These are phyloP conservation scores for Drosophila watanabei DNA, from an alignment of 1,140 invertebrate genomes.

Conservation along the genomic window DNA sequence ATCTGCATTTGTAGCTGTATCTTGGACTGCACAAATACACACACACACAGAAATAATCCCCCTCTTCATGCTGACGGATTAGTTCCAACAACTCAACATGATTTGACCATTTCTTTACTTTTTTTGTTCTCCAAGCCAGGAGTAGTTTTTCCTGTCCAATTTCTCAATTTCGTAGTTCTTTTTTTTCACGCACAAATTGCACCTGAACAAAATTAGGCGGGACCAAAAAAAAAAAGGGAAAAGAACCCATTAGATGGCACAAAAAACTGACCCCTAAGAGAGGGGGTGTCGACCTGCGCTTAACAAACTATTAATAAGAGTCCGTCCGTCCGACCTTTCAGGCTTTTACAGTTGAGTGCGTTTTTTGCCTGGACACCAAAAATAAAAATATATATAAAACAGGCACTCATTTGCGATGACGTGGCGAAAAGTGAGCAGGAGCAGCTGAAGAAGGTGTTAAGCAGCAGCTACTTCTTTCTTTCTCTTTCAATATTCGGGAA, in stretches of 20 bases:
- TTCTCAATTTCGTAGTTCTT: slow-evolving; percentile 20
- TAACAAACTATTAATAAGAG: slow-evolving; percentile 82
- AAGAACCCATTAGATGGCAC: slow-evolving; percentile 71
- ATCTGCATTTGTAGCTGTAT: slow-evolving; percentile 30
- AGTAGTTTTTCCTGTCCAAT: slow-evolving; percentile 21
- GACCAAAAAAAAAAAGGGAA: slow-evolving; percentile 21
- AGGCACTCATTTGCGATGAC: slow-evolving; percentile 79
- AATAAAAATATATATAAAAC: slow-evolving; percentile 45
- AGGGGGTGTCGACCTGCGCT: slow-evolving; percentile 79
- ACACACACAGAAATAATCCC: slow-evolving; percentile 56
- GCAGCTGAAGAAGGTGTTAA: slow-evolving; percentile 80
- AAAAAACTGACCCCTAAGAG: slow-evolving; percentile 49
- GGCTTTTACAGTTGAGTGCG: slow-evolving; percentile 71
- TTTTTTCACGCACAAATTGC: slow-evolving; percentile 78
- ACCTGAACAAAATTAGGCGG: slow-evolving; percentile 81
- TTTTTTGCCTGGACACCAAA: slow-evolving; percentile 28
- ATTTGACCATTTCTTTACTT: slow-evolving; percentile 70
- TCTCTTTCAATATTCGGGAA: slow-evolving; percentile 51
- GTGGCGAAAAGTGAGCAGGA: slow-evolving; percentile 41
- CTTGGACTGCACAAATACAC: slow-evolving; percentile 19
- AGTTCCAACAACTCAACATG: slow-evolving; percentile 78
- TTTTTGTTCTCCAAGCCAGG: background rate
- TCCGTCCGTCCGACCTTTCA: slow-evolving; percentile 2
- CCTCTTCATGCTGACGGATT: slow-evolving; percentile 75
- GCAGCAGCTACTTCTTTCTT: slow-evolving; percentile 41